Conservation (phyloP, 2,888 invertebrate genomes). For the Eilema depressum region DNA sequence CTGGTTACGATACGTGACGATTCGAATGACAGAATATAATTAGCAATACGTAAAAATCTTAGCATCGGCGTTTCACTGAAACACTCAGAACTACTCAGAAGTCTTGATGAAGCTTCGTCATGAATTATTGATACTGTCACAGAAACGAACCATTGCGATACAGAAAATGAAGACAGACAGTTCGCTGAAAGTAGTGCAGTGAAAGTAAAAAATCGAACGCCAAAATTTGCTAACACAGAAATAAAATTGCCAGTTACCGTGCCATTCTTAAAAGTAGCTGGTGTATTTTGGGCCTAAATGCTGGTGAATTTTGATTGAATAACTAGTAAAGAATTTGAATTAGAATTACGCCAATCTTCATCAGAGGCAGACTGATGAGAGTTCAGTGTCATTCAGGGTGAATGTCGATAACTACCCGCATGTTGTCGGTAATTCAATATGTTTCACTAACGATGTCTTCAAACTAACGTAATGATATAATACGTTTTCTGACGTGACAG, state of each 20-base stretch:
- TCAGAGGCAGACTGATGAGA: constrained; percentile 6
- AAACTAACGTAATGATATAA: background rate
- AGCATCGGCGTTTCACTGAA: no score
- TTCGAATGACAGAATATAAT: no score
- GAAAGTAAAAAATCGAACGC: background rate
- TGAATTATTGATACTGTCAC: no score
- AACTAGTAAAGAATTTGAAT: background rate
- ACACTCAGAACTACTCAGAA: no score
- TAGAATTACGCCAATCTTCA: background rate
- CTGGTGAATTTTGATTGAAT: no score
- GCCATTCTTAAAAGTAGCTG: background rate
- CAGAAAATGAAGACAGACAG: background rate
- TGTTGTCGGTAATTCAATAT: constrained; percentile 1
- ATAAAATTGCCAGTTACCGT: background rate
- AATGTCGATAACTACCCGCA: constrained; percentile 7
- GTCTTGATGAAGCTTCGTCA: no score
- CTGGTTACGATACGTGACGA: no score
- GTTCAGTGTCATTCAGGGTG: background rate
- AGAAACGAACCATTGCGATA: no score
- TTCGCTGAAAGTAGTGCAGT: background rate
- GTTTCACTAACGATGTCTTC: constrained; percentile 4
- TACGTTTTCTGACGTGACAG: constrained; percentile 1
- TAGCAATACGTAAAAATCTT: no score
- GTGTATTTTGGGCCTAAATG: background rate
- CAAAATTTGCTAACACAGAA: background rate